phyloP scores from a whole-genome alignment of 1,140 invertebrate genomes.

The Caenorhabditis brenneri region DNA sequence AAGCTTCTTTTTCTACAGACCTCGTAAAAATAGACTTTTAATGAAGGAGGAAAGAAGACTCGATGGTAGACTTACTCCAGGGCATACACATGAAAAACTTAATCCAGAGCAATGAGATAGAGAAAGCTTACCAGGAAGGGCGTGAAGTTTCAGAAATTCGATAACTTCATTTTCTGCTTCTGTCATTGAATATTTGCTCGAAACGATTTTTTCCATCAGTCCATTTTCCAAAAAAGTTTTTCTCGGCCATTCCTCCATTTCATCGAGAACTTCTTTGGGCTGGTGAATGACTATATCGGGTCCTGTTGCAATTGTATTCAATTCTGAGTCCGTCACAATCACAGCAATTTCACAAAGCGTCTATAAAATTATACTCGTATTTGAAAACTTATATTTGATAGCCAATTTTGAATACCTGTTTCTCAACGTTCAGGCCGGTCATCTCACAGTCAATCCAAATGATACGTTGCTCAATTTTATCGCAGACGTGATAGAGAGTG shows the following conservation, averaged over 20 bases:
- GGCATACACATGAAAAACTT: too few species aligned
- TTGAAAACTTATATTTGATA: neutral
- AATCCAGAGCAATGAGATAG: neutral
- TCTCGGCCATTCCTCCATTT: conserved; percentile 61
- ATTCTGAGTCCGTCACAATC: conserved; percentile 82
- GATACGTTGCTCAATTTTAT: conserved; percentile 34
- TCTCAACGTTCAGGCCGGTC: conserved; percentile 81
- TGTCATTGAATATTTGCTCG: conserved; percentile 50
- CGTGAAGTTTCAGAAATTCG: conserved; percentile 78
- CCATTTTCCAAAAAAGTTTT: conserved; percentile 57
- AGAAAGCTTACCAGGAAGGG: neutral
- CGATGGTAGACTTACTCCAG: too few species aligned
- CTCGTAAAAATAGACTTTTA: too few species aligned
- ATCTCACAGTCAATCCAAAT: conserved; percentile 73
- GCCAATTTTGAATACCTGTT: conserved; percentile 72
- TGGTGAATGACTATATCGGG: conserved; percentile 84
- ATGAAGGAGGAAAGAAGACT: too few species aligned
- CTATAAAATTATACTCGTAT: conserved; percentile 31
- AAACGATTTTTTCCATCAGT: conserved; percentile 50
- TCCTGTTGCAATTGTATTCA: conserved; percentile 81
- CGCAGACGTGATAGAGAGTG: conserved; percentile 13
- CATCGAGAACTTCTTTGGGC: conserved; percentile 77
- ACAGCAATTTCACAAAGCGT: conserved; percentile 87
- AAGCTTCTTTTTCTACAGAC: too few species aligned
- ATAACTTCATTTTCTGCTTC: conserved; percentile 68